These are phyloP conservation scores for Laothoe populi DNA, from an alignment of 2,888 invertebrate genomes.

Conservation along the genomic window DNA sequence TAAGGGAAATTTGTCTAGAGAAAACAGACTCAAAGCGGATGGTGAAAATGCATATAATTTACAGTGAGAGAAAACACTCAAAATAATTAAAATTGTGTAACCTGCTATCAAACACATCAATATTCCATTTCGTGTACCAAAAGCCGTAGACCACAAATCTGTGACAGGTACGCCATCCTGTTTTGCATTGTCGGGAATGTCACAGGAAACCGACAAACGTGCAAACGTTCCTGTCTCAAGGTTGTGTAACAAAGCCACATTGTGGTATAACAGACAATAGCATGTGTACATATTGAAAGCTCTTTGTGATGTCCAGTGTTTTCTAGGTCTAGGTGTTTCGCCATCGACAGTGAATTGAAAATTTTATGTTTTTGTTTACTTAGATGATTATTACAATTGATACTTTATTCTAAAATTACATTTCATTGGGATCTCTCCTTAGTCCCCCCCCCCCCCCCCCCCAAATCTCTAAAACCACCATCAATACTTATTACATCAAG, in stretches of 20 bases:
- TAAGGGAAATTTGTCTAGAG: too few species aligned
- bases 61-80: too few species aligned
- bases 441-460: too few species aligned
- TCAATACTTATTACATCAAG: too few species aligned
- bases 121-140: background rate
- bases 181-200: conserved; percentile 29
- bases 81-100: background rate
- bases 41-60: too few species aligned
- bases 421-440: too few species aligned
- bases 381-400: background rate
- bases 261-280: conserved; percentile 15
- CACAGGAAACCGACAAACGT: conserved; percentile 34
- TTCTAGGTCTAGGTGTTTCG: conserved; percentile 6
- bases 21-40: too few species aligned
- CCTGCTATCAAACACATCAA: background rate
- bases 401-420: too few species aligned
- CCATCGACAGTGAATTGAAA: background rate
- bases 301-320: background rate
- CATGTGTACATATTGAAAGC: conserved; percentile 17
- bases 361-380: background rate
- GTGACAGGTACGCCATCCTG: conserved; percentile 9
- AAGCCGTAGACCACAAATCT: background rate
- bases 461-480: too few species aligned
- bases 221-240: conserved; percentile 32
- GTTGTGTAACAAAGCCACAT: conserved; percentile 29